Evolutionary conservation across 2,797 vertebrate genomes (phyloP).

Genomic region (Phataginus tetradactyla): DNA sequence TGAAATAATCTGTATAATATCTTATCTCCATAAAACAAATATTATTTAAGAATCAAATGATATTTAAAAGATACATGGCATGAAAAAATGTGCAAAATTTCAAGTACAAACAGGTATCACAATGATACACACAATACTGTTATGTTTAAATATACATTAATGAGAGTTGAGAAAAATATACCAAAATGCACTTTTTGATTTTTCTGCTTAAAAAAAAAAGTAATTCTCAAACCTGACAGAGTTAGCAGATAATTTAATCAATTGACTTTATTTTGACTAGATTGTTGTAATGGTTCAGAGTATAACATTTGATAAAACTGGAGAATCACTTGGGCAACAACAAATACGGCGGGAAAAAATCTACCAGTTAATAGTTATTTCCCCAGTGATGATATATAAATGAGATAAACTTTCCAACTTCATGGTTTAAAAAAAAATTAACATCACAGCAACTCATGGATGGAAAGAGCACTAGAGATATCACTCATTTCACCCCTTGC

Average conservation of each 20-base stretch:
- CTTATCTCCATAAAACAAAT: neutral
- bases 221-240: neutral
- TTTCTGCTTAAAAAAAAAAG: neutral
- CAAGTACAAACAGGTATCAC: neutral
- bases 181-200: neutral
- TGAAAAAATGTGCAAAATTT: neutral
- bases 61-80: neutral
- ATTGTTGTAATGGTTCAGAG: neutral
- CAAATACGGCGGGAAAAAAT: neutral
- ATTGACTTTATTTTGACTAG: neutral
- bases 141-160: neutral
- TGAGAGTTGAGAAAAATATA: neutral
- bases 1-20: neutral
- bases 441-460: neutral
- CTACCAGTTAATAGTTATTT: slow-evolving; percentile 46
- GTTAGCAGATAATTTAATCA: neutral
- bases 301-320: slow-evolving; percentile 5
- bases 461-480: neutral
- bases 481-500: neutral
- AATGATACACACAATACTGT: neutral
- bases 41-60: neutral
- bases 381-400: neutral
- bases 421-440: neutral
- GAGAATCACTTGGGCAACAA: slow-evolving; percentile 5
- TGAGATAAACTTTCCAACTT: slow-evolving; percentile 42